A percentile compares a stretch with the other conserved stretches of the same genome.
Evolutionary conservation across 2,888 invertebrate genomes (phyloP).

Genomic region (Nesidiocoris tenuis): DNA sequence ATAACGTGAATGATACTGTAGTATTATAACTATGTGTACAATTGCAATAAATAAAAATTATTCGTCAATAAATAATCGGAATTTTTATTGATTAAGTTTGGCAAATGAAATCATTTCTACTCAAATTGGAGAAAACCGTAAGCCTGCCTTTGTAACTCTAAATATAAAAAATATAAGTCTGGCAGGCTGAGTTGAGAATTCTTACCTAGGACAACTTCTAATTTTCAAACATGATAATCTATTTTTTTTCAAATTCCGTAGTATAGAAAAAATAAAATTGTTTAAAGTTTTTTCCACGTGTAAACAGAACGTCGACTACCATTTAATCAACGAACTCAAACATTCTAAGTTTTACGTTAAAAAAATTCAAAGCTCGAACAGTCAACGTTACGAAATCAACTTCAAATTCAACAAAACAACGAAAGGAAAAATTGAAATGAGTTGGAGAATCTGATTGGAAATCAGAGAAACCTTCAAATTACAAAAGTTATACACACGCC

Average conservation of each 20-base stretch:
- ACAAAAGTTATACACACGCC: constrained; percentile 37
- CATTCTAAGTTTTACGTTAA: constrained; percentile 24
- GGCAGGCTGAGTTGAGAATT: constrained; percentile 40
- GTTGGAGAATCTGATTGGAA: neutral
- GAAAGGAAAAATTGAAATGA: constrained; percentile 7
- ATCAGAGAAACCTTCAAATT: constrained; percentile 30
- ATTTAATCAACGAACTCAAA: constrained; percentile 27
- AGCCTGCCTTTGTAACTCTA: constrained; percentile 38
- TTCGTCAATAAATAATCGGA: constrained; percentile 46
- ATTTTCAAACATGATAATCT: constrained; percentile 29
- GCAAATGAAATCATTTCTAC: constrained; percentile 31
- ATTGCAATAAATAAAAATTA: constrained; percentile 46
- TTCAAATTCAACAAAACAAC: constrained; percentile 23
- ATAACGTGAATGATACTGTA: constrained; percentile 48
- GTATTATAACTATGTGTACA: constrained; percentile 46
- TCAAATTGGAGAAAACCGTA: constrained; percentile 18
- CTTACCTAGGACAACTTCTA: constrained; percentile 40
- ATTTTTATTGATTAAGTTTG: constrained; percentile 42
- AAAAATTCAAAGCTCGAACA: constrained; percentile 19
- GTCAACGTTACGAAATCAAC: constrained; percentile 21
- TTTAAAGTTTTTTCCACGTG: constrained; percentile 22
- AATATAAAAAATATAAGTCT: constrained; percentile 46
- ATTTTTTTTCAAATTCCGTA: constrained; percentile 27
- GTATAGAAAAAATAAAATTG: constrained; percentile 41
- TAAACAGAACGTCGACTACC: constrained; percentile 9